phyloP scores from a whole-genome alignment of 35 echinoderm and acorn worm species.

The Heliocidaris tuberculata region DNA sequence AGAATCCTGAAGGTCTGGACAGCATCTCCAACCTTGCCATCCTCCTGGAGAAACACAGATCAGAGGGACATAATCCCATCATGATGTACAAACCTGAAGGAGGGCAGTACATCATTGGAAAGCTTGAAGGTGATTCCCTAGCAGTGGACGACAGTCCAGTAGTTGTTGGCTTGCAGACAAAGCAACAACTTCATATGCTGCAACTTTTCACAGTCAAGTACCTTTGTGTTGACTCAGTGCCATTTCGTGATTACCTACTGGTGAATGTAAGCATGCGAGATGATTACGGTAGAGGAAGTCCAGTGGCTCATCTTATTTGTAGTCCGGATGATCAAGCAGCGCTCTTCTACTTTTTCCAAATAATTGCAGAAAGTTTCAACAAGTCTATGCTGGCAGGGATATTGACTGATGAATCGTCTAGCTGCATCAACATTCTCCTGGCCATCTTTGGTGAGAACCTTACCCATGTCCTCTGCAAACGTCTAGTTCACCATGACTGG shows the following conservation, averaged over 20 bases:
- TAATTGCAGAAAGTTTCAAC: conserved; percentile 11
- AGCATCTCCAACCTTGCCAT: conserved; percentile 25
- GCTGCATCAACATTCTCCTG: conserved; percentile 42
- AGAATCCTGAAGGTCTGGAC: conserved; percentile 38
- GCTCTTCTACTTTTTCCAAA: conserved; percentile 31
- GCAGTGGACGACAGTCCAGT: not conserved
- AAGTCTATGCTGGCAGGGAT: conserved; percentile 15
- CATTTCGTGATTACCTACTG: not conserved
- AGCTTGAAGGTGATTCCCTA: not conserved
- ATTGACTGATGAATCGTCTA: conserved; percentile 31
- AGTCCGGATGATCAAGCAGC: conserved; percentile 22
- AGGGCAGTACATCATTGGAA: conserved; percentile 36
- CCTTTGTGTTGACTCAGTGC: conserved; percentile 16
- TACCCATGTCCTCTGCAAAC: conserved; percentile 7
- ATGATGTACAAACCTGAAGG: conserved; percentile 49
- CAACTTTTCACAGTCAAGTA: not conserved
- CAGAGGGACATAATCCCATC: conserved; percentile 27
- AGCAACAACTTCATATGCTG: conserved; percentile 21
- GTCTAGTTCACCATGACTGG: conserved; percentile 32
- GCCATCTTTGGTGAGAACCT: conserved; percentile 15
- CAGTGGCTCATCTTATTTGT: conserved; percentile 40
- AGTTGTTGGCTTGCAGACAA: conserved; percentile 31
- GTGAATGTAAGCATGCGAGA: conserved; percentile 38
- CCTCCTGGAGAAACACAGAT: conserved; percentile 32
- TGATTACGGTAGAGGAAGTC: conserved; percentile 38